A percentile compares a stretch with the other conserved stretches of the same genome.
phyloP scores from a whole-genome alignment of 2,797 vertebrate species.

The Phalanger gymnotis region DNA sequence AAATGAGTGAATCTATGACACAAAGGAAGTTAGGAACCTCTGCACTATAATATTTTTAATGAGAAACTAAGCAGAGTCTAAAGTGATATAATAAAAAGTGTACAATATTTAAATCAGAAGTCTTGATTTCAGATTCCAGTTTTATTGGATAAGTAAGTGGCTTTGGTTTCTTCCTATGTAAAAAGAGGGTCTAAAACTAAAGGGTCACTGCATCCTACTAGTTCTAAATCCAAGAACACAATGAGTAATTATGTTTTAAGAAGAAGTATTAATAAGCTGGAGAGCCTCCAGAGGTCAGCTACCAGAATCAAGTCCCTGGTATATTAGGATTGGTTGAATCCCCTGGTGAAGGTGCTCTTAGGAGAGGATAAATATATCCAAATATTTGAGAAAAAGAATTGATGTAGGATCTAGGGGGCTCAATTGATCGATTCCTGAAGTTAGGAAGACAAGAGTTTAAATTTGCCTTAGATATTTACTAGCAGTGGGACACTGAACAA shows the following conservation, averaged over 20 bases:
- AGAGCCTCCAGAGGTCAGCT: background rate
- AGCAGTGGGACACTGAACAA: background rate
- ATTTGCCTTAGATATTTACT: background rate
- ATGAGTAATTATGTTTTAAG: background rate
- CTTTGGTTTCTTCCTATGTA: background rate
- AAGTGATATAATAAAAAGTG: background rate
- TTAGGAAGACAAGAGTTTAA: background rate
- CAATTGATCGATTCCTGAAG: background rate
- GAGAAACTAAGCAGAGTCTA: background rate
- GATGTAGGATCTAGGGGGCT: background rate
- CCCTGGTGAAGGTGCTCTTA: background rate
- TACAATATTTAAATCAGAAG: background rate
- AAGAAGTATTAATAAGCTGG: background rate
- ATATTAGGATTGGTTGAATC: background rate
- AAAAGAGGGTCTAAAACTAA: background rate
- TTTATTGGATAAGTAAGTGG: background rate
- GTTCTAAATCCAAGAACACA: background rate
- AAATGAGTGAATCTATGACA: background rate
- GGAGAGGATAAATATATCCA: background rate
- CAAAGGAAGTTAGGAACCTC: background rate
- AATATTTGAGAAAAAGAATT: background rate
- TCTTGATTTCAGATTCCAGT: background rate
- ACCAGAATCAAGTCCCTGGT: background rate
- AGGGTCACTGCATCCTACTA: background rate
- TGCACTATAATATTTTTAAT: background rate